Evolutionary conservation across 2,797 vertebrate genomes (phyloP).

Genomic region (Crotalus adamanteus): DNA sequence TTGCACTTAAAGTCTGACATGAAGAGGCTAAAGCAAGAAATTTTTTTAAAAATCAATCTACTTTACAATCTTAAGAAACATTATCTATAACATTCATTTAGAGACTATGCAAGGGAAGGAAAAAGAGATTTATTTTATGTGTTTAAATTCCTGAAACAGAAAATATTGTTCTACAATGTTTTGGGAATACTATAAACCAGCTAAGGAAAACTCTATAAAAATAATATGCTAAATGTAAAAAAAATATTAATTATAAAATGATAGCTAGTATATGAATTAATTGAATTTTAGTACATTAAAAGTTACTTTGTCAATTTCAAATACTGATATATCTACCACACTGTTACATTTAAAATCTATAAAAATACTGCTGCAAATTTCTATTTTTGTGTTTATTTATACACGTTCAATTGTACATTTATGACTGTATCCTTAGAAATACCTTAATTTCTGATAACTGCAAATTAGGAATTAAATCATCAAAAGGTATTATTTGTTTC

Average conservation of each 20-base stretch:
- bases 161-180: neutral
- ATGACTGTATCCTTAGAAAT: neutral
- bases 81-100: neutral
- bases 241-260: neutral
- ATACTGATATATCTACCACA: neutral
- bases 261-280: neutral
- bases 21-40: constrained; percentile 68
- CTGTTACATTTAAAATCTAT: neutral
- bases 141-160: neutral
- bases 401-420: neutral
- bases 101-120: constrained; percentile 11
- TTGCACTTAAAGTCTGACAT: constrained; percentile 67
- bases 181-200: neutral
- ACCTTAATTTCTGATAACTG: neutral
- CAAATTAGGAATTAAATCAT: neutral
- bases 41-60: constrained; percentile 14
- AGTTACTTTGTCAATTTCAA: neutral
- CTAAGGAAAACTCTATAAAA: neutral
- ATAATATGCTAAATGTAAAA: neutral
- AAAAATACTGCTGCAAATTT: neutral
- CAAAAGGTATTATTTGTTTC: neutral
- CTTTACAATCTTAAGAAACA: constrained; percentile 52
- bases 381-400: neutral
- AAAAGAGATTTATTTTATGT: constrained; percentile 13
- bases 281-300: neutral